phyloP scores from a whole-genome alignment of 2,797 vertebrate genomes.

The Apogon talboti region DNA sequence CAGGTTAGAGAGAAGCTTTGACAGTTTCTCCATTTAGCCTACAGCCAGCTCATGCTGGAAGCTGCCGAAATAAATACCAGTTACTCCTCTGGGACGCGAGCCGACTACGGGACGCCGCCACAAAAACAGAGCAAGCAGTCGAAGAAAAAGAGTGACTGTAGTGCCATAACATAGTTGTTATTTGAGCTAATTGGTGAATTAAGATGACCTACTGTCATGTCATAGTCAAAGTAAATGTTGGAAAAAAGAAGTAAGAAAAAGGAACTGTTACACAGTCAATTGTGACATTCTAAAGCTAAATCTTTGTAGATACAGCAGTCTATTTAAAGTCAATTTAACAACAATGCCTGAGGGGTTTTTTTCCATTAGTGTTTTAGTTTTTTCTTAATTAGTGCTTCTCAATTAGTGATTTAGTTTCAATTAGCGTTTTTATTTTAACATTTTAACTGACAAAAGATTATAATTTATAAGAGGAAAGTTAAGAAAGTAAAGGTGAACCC shows the following conservation, averaged over 20 bases:
- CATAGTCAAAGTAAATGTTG: conserved; percentile 31
- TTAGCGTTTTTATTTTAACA: no score
- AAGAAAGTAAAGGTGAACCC: not conserved
- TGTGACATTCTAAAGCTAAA: not conserved
- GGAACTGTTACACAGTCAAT: conserved; percentile 1
- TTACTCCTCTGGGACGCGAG: conserved; percentile 66
- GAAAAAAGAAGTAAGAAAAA: conserved; percentile 1
- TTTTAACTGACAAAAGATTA: no score
- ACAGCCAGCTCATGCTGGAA: conserved; percentile 68
- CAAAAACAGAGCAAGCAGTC: conserved; percentile 52
- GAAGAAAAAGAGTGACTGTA: conserved; percentile 35
- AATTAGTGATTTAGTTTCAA: no score
- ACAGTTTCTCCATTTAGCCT: conserved; percentile 80
- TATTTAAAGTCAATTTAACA: no score
- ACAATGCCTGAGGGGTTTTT: no score
- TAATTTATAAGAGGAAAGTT: not conserved
- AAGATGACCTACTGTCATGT: conserved; percentile 48
- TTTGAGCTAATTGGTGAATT: conserved; percentile 67
- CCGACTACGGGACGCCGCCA: conserved; percentile 63
- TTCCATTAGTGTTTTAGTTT: no score
- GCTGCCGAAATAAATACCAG: conserved; percentile 77
- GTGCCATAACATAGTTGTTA: conserved; percentile 65
- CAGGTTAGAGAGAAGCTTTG: conserved; percentile 77
- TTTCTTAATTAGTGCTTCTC: no score
- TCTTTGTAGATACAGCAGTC: no score